Conservation (phyloP, 2,113 vertebrate species). For the Astur gentilis region DNA sequence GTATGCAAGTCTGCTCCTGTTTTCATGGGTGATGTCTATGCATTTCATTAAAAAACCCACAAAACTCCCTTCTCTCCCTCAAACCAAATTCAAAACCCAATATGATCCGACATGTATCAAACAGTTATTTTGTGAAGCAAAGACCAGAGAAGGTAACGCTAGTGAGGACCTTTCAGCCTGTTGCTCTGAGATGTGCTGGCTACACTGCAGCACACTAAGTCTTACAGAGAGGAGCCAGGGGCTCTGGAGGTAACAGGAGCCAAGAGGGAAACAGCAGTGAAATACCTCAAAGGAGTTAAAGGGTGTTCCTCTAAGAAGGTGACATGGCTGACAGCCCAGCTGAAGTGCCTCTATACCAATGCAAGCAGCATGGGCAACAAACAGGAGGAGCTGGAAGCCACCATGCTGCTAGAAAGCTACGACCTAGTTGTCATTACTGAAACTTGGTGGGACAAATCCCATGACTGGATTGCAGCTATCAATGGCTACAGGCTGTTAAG, state of each 20-base stretch:
- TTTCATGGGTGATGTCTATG: neutral
- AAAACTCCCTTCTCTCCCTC: neutral
- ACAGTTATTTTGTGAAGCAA: neutral
- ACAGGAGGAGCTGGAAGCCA: neutral
- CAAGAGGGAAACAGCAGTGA: neutral
- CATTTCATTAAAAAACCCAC: neutral
- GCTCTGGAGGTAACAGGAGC: neutral
- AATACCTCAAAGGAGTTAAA: neutral
- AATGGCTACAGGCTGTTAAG: neutral
- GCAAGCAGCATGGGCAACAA: neutral
- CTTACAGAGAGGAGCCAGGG: neutral
- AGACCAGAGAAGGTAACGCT: neutral
- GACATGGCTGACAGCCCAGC: neutral
- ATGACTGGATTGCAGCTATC: neutral
- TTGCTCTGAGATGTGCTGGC: neutral
- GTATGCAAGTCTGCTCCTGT: constrained; percentile 9
- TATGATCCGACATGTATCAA: neutral
- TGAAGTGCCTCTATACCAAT: neutral
- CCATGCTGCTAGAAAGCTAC: neutral
- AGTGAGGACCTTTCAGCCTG: neutral
- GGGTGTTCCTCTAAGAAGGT: neutral
- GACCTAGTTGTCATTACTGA: neutral
- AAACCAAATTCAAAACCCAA: neutral
- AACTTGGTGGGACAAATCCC: neutral
- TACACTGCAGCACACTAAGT: neutral